phyloP scores from a whole-genome alignment of 1,140 invertebrate genomes.

The Eurytemora carolleeae region DNA sequence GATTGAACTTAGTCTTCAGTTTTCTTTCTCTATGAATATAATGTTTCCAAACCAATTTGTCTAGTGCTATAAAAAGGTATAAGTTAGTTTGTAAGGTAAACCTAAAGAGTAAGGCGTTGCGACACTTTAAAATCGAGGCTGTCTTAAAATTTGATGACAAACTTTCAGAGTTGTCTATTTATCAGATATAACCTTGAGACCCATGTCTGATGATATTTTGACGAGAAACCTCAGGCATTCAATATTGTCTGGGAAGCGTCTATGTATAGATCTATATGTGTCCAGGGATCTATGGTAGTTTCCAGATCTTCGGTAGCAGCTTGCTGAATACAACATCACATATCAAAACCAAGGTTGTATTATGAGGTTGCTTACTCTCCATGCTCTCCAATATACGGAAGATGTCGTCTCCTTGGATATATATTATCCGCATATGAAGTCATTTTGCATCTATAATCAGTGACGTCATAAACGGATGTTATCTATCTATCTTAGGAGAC shows the following conservation, averaged over 20 bases:
- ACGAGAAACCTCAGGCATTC: conserved; percentile 69
- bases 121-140: not conserved
- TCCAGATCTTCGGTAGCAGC: conserved; percentile 56
- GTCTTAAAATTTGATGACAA: not conserved
- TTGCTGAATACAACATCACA: conserved; percentile 29
- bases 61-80: no score
- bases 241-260: conserved; percentile 59
- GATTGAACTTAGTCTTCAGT: not conserved
- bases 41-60: no score
- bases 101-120: no score
- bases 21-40: not conserved
- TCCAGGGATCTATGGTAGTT: conserved; percentile 61
- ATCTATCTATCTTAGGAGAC: not conserved
- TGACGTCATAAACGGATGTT: not conserved
- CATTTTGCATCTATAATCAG: not conserved
- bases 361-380: no score
- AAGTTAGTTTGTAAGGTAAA: no score
- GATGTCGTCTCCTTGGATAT: no score
- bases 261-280: conserved; percentile 50
- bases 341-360: not conserved
- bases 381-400: no score
- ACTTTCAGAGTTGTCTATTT: not conserved
- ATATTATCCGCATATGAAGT: no score
- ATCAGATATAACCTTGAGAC: conserved; percentile 34
- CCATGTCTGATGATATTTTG: conserved; percentile 55